Evolutionary conservation across 2,113 vertebrate genomes (phyloP), one percentile per base, ranked within the genome.

Genomic region (Oreochromis spilurus): DNA sequence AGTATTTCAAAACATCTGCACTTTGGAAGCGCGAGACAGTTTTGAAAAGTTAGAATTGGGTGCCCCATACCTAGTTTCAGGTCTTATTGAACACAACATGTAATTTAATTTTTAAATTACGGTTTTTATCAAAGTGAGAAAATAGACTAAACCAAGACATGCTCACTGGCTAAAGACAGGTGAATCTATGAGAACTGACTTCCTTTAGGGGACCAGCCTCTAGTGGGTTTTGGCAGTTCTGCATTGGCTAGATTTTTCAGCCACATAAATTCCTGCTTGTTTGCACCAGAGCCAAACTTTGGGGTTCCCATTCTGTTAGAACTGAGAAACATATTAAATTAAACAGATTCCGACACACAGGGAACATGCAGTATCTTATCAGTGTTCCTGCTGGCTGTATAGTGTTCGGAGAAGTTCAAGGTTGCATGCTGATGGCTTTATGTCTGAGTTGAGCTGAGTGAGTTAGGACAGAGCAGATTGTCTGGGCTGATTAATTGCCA

Each of bases 321-420:
- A 75, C 5, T 3, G 14, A 75, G 14, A 29, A 48, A 75, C 40
- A 75, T 14, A 48, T 0, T 19, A 75, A 48, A 26, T 7, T 0
- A 29, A 75, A 48, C 40, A 48, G 40, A 75, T 48, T 48, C 17
- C n/a, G 5, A 77, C 16, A 53, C 26, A 55, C 36, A 80, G 29
- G 17, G 70, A 13, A 7, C 77, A 62, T 38, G 40, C 34, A 19
- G 50, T 83, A 72, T 88, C 87, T 87, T 93, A 89, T 90, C 91
- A 86, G 58, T 88, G 88, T 84, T 55, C 75, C 36, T 8, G 7
- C 6, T 29, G 40, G 45, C 57, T 88, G 86, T 54, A 62, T 81
- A 79, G 75, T n/a, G 83, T 82, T 91, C 65, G 70, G 85, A 78
- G 58, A 85, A 82, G 57, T 58, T 79, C 91, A 92, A 89, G 91